Percentiles rank a stretch among this genome's conserved stretches.
Conservation (phyloP, 2,113 vertebrate species). For the Abramis brama region DNA sequence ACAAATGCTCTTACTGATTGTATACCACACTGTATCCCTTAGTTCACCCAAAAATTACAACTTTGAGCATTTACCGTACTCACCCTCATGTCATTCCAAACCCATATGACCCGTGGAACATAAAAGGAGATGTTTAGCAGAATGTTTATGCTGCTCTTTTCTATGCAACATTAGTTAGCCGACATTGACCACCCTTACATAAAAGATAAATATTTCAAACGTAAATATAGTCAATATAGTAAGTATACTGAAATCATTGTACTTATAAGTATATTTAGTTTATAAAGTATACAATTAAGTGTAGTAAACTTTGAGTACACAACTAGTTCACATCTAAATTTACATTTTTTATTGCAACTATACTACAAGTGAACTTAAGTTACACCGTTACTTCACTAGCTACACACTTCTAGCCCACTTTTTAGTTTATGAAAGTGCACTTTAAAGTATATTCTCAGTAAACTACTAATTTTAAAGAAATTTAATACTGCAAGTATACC, state of each 20-base stretch:
- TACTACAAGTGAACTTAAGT: not conserved
- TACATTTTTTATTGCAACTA: not conserved
- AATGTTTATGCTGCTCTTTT: not conserved
- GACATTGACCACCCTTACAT: not conserved
- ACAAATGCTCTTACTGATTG: constrained; percentile 9
- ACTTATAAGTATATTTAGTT: not conserved
- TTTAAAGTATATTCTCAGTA: not conserved
- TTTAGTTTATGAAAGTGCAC: not conserved
- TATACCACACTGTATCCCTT: not conserved
- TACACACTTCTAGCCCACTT: not conserved
- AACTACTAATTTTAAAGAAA: not conserved
- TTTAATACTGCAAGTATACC: not conserved
- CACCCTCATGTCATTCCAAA: not conserved
- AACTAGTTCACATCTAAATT: not conserved
- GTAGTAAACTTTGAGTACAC: not conserved
- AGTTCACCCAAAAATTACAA: not conserved
- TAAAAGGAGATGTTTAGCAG: not conserved
- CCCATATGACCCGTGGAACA: not conserved
- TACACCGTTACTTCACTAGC: not conserved
- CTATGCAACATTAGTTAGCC: not conserved
- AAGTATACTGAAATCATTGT: not conserved
- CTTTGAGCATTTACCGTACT: not conserved
- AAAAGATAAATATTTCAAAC: not conserved
- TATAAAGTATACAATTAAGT: not conserved
- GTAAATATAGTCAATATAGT: not conserved